phyloP scores from a whole-genome alignment of 2,113 vertebrate species.

The Corvus cornix region DNA sequence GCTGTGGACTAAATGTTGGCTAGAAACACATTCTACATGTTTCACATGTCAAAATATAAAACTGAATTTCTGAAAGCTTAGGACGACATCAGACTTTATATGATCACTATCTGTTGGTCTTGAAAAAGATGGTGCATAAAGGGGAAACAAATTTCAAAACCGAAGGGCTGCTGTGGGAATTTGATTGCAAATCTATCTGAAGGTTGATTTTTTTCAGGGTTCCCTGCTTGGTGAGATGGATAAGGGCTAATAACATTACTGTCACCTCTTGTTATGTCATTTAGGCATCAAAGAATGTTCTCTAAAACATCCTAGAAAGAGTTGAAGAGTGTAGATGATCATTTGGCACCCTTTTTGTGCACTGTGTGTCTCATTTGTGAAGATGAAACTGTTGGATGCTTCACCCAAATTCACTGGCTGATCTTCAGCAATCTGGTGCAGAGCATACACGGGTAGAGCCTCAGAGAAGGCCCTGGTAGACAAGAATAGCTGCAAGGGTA shows the following conservation, averaged over 20 bases:
- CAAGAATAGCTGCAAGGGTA: background rate
- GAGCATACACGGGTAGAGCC: background rate
- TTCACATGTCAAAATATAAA: background rate
- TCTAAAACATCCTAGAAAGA: background rate
- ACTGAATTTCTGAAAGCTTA: background rate
- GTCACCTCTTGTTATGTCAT: background rate
- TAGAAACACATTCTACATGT: background rate
- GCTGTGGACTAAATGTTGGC: background rate
- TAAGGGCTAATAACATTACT: background rate
- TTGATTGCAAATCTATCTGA: background rate
- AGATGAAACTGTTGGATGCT: background rate
- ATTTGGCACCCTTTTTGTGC: background rate
- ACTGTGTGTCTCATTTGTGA: background rate
- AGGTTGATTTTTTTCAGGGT: background rate
- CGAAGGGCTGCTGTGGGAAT: background rate
- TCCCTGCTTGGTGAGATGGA: background rate
- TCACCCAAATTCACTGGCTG: background rate
- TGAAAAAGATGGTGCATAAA: background rate
- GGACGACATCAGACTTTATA: background rate
- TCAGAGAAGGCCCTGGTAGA: background rate
- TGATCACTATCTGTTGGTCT: background rate
- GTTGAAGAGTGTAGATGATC: background rate
- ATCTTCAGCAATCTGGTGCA: background rate
- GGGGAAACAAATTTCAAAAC: background rate
- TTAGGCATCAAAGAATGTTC: background rate